Conservation (phyloP, 92 coral and sea anemone species). For the Phenganax marumi region DNA sequence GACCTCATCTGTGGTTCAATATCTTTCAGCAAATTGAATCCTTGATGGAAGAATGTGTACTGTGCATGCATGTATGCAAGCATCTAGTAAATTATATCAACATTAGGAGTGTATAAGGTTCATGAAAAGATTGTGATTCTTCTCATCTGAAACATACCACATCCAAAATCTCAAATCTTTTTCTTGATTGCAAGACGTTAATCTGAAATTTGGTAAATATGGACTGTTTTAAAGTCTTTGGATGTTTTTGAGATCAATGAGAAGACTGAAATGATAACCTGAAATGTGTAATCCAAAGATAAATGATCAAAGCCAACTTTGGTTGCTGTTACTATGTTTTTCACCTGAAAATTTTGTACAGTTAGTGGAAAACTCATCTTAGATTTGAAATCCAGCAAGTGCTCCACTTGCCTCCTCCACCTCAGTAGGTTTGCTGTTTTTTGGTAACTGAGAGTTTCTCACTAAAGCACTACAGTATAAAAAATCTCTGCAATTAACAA, state of each 20-base stretch:
- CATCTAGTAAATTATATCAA: conserved; percentile 55
- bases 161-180: conserved; percentile 88
- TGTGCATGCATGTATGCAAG: conserved; percentile 87
- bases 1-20: conserved; percentile 81
- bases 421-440: conserved; percentile 73
- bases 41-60: conserved; percentile 89
- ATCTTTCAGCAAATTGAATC: conserved; percentile 84
- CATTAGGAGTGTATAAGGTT: background rate
- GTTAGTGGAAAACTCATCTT: background rate
- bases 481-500: background rate
- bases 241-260: background rate
- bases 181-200: conserved; percentile 83
- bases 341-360: conserved; percentile 59
- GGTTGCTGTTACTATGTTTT: conserved; percentile 85
- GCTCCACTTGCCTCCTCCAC: conserved; percentile 72
- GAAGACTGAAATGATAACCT: conserved; percentile 46
- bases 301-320: conserved; percentile 89
- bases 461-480: conserved; percentile 67
- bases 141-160: conserved; percentile 59
- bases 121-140: background rate
- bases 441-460: conserved; percentile 90
- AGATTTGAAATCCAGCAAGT: background rate
- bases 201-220: conserved; percentile 56
- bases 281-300: conserved; percentile 96
- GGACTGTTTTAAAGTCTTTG: no score